These are phyloP conservation scores for Platerodrilus igneus DNA, from an alignment of 2,888 invertebrate genomes.

Conservation along the genomic window DNA sequence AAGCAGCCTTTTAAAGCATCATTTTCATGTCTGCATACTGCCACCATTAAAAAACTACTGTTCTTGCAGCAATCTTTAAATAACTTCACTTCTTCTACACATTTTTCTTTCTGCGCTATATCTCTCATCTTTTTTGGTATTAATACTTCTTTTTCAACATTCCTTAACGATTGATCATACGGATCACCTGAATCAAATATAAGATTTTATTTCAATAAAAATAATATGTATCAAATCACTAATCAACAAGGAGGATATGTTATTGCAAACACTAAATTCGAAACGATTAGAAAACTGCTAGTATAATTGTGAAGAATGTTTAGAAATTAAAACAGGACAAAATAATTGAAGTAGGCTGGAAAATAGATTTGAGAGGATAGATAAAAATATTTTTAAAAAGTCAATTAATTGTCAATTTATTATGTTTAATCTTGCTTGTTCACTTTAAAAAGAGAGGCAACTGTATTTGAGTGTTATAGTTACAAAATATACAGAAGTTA, in stretches of 20 bases:
- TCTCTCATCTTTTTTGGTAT: constrained; percentile 88
- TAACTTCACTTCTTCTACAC: constrained; percentile 64
- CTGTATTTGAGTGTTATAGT: too few species aligned
- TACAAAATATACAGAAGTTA: too few species aligned
- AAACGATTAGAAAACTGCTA: background rate
- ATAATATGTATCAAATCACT: constrained; percentile 4
- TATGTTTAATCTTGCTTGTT: too few species aligned
- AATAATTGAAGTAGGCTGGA: too few species aligned
- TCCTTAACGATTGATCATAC: constrained; percentile 73
- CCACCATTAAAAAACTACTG: constrained; percentile 63
- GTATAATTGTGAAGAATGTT: background rate
- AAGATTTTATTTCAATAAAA: constrained; percentile 23
- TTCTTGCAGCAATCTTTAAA: constrained; percentile 65
- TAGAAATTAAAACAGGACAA: too few species aligned
- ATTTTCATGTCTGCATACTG: constrained; percentile 72
- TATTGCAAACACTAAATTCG: background rate
- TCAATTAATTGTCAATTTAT: too few species aligned
- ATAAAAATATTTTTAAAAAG: too few species aligned
- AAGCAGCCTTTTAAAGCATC: constrained; percentile 65
- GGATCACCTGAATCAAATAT: constrained; percentile 86
- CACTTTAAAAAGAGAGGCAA: too few species aligned
- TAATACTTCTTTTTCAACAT: constrained; percentile 82
- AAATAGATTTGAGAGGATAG: too few species aligned
- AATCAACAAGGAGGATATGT: background rate
- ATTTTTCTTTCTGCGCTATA: constrained; percentile 74